Base-by-base conservation (phyloP, 2,888 invertebrate genomes). In the Andrena hattorfiana region DNA sequence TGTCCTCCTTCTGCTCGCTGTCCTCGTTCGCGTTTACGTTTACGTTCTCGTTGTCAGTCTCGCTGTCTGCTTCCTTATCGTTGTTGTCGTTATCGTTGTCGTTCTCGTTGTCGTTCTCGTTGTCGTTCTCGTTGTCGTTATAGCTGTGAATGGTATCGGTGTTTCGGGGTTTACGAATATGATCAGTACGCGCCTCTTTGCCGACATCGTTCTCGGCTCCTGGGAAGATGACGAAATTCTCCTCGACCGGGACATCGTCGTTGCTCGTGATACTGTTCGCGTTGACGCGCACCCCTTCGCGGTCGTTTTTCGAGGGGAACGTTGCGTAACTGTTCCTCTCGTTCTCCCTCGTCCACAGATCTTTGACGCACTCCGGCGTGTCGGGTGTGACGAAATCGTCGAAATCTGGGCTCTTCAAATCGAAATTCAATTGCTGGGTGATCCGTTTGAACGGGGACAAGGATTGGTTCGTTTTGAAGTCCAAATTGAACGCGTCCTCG, bases 391-490 rank as follows among this genome's bases (percentile, higher is more conserved):
- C 96, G 86, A 97, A 96, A 89, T 96, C 96, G 85, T 97, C 97
- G 80, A 96, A 95, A 88, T 97, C 97, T 0, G 97, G 97, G 77
- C 96, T 97, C 85, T 96, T 96, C 2, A 96, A 92, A 86, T 97
- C 97, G 80, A 97, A 95, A 81, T 96, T 96, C 20, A 97, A 93
- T 91, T 97, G 97, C 90, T 97, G 97, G 0, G 97, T 97, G 28
- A 97, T 96, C 49, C 97, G 96, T 90, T 97, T 96, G 93, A 97
- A 97, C 0, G 97, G 97, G 0, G 97, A 96, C 89, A 97, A 94
- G 0, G 96, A 95, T 94, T 96, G 94, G 32, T 92, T 93, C 0
- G 86, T 76, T 42, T 89, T 91, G 51, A 91, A 92, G 8, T 92
- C 91, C 28, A 92, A 77, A 7, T 88, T 90, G 42, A 92, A 83